Evolutionary conservation across 2,888 invertebrate genomes (phyloP).

Genomic region (Listrodromus nycthemerus): DNA sequence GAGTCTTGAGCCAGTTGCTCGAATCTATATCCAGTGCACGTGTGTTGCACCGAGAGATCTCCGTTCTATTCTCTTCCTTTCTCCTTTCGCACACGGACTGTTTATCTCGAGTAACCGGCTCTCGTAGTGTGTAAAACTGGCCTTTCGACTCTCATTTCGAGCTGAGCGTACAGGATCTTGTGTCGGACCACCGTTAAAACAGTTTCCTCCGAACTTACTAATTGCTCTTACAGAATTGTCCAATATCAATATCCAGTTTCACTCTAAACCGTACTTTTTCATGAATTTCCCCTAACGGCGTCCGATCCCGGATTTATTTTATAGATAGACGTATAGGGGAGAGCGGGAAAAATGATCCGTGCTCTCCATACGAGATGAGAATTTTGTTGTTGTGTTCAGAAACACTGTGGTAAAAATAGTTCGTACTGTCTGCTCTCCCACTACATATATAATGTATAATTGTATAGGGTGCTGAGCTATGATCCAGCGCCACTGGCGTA

Average conservation of each 20-base stretch:
- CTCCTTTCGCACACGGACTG: constrained; percentile 29
- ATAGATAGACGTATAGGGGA: not conserved
- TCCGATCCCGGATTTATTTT: not conserved
- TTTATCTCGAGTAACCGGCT: constrained; percentile 27
- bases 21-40: constrained; percentile 67
- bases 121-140: constrained; percentile 57
- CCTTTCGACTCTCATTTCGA: constrained; percentile 60
- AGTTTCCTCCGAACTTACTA: not conserved
- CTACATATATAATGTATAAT: not conserved
- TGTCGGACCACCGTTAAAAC: not conserved
- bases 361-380: not conserved
- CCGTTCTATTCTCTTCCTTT: constrained; percentile 36
- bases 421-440: not conserved
- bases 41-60: constrained; percentile 59
- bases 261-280: not conserved
- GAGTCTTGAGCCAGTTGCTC: constrained; percentile 58
- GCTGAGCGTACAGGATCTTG: not conserved
- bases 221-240: not conserved
- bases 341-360: too few relatives aligned
- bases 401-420: not conserved
- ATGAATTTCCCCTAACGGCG: not conserved
- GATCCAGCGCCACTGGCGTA: constrained; percentile 12
- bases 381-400: not conserved
- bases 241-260: not conserved
- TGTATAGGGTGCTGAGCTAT: constrained; percentile 6